A percentile compares a stretch with the other conserved stretches of the same genome.
Evolutionary conservation across 2,888 invertebrate species (phyloP).

Genomic region (Slavum lentiscoides): DNA sequence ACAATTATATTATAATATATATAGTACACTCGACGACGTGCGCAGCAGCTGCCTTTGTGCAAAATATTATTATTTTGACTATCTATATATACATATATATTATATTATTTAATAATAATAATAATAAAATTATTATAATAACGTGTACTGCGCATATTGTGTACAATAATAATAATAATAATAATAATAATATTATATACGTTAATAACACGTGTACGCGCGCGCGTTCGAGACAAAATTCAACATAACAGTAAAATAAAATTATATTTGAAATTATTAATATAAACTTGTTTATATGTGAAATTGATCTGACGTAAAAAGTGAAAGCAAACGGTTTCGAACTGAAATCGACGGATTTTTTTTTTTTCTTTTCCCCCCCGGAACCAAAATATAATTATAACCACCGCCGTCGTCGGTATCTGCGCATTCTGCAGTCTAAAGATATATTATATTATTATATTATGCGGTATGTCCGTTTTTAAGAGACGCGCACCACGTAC

Average conservation of each 20-base stretch:
- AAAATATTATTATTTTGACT: no score
- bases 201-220: neutral
- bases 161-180: no score
- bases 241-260: neutral
- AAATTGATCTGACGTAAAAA: conserved; percentile 37
- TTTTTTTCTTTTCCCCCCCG: neutral
- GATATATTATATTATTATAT: neutral
- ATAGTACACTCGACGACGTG: no score
- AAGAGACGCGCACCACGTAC: no score
- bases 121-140: no score
- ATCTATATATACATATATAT: no score
- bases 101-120: no score
- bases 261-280: conserved; percentile 1
- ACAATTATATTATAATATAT: no score
- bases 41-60: no score
- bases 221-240: no score
- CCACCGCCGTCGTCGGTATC: neutral
- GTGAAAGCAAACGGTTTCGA: conserved; percentile 29
- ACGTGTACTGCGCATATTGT: no score
- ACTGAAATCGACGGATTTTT: conserved; percentile 14
- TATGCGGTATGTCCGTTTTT: neutral
- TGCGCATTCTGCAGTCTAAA: neutral
- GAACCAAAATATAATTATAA: neutral
- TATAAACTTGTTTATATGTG: conserved; percentile 12
- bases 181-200: no score